Base-by-base conservation (phyloP, 2,888 invertebrate genomes). In the Bedellia somnulentella region DNA sequence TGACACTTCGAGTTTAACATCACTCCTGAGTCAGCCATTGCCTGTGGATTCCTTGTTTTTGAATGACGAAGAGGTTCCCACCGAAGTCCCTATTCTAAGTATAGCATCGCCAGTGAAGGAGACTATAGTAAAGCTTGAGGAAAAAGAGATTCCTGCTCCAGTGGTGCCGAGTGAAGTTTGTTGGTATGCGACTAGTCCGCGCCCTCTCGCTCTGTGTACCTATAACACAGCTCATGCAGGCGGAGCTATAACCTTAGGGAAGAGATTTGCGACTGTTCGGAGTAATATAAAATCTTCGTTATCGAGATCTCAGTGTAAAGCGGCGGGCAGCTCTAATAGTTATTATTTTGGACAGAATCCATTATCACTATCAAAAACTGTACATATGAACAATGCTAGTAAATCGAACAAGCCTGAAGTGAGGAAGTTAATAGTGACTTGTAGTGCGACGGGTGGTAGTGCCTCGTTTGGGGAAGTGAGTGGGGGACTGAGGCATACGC, bases 181-280 rank as follows among this genome's bases (percentile, higher is more conserved):
- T 39, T 66, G 79, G 64, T 80, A 80, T 48, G 52, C 75, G 37
- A 49, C 78, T 13, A 79, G 80, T 35, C 80, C 83, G 35, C 80
- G 84, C 36, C 80, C 83, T 8, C 75, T 83, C 8, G 73, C 78
- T 17, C 50, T 81, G 28, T 78, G 80, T 44, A 78, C 80, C 5
- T 80, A 71, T 46, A 78, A 80, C 44, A 67, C 80, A 26, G 61
- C 78, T 12, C 79, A 80, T 47, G 68, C 81, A 24, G 81, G 81
- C 27, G 71, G 78, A 38, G 77, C 80, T 6, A 57, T 81, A 26
- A 63, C 80, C 2, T 47, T 81, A 40, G 78, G 80, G 27, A 73
- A 71, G 39, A 57, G 58, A 39, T 67, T 70, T 43, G 76, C 77
- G 28, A 68, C 73, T 22, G 75, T 78, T 17, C 61, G 77, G 29